Percentiles rank a stretch among this genome's conserved stretches.
These are phyloP conservation scores for Danio aesculapii DNA, from an alignment of 2,797 vertebrate species.

Conservation along the genomic window DNA sequence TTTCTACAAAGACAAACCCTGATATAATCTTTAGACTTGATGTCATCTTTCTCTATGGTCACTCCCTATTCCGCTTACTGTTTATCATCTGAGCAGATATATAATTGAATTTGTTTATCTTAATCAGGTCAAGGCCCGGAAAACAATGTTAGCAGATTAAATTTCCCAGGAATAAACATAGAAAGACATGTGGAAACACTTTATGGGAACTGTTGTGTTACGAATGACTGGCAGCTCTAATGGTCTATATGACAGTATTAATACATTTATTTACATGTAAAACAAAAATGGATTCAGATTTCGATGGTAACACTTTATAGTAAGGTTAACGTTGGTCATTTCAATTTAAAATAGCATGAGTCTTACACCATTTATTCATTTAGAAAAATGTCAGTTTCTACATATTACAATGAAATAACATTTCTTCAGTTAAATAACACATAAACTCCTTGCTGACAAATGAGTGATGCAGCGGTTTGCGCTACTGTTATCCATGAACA, in stretches of 20 bases:
- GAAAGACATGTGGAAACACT: not conserved
- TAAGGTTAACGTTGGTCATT: not conserved
- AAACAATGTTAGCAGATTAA: not conserved
- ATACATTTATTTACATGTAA: constrained; percentile 7
- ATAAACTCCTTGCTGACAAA: no score
- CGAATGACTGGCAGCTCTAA: not conserved
- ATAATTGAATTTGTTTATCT: constrained; percentile 16
- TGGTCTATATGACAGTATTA: not conserved
- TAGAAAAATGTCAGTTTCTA: not conserved
- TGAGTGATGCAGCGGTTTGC: no score
- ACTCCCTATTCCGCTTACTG: constrained; percentile 22
- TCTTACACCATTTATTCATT: not conserved
- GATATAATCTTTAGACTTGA: not conserved
- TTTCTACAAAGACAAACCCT: not conserved
- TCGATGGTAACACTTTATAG: constrained; percentile 7
- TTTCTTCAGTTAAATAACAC: no score
- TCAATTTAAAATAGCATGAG: no score
- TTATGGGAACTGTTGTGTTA: not conserved
- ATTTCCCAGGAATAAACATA: not conserved
- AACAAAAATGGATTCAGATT: not conserved
- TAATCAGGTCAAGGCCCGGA: not conserved
- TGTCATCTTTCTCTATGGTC: not conserved
- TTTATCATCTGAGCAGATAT: not conserved
- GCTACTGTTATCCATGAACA: no score
- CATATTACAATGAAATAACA: not conserved